A percentile compares a stretch with the other conserved stretches of the same genome.
phyloP scores from a whole-genome alignment of 64 coral and sea anemone genomes.

The Stylophora pistillata region DNA sequence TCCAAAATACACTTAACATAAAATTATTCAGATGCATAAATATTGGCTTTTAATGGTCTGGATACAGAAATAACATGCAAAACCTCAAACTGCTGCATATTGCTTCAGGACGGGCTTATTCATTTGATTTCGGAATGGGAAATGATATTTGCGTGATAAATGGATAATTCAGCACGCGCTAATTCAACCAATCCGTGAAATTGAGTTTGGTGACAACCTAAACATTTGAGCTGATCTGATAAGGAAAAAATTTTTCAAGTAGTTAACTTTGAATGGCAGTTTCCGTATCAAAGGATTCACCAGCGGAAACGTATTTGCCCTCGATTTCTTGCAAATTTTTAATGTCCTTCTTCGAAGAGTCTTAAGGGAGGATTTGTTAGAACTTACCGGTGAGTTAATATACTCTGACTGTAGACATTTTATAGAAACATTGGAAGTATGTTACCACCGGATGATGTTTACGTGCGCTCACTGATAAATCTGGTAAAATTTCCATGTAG shows the following conservation, averaged over 20 bases:
- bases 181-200: not conserved
- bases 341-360: not conserved
- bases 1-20: constrained; percentile 12
- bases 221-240: constrained; percentile 6
- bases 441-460: no score
- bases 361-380: not conserved
- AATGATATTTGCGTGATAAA: not conserved
- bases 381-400: not conserved
- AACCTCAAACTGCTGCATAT: not conserved
- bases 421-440: no score
- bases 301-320: not conserved
- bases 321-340: not conserved
- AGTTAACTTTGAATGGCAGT: not conserved
- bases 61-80: not conserved
- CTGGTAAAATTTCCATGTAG: not conserved
- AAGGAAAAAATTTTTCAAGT: not conserved
- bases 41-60: not conserved
- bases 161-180: not conserved
- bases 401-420: no score
- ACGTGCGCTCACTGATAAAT: no score
- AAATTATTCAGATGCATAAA: not conserved
- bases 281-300: not conserved
- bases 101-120: not conserved
- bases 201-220: not conserved
- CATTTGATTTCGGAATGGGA: not conserved